phyloP scores from a whole-genome alignment of 2,888 invertebrate species.

The Galerucella calmariensis region DNA sequence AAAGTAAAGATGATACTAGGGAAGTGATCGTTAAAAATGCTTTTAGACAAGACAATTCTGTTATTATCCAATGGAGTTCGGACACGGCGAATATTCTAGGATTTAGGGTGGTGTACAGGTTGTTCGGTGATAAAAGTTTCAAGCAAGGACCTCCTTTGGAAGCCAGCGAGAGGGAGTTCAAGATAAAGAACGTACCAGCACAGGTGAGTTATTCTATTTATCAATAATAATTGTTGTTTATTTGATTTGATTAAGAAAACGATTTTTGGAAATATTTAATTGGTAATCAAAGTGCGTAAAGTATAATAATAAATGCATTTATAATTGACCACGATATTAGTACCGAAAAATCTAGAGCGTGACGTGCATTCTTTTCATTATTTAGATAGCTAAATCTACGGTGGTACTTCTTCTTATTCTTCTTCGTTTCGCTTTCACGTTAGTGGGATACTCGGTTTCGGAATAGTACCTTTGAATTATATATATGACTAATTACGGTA shows the following conservation, averaged over 20 bases:
- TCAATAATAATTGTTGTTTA: not conserved
- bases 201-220: conserved; percentile 69
- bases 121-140: conserved; percentile 90
- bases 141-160: conserved; percentile 91
- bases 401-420: conserved; percentile 12
- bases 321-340: conserved; percentile 5
- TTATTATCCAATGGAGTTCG: conserved; percentile 92
- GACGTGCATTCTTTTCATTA: conserved; percentile 26
- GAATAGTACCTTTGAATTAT: no score
- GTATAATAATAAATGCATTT: conserved; percentile 16
- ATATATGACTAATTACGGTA: no score
- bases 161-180: conserved; percentile 90
- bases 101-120: conserved; percentile 87
- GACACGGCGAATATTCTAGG: conserved; percentile 89
- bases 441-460: not conserved
- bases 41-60: conserved; percentile 85
- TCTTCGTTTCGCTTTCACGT: conserved; percentile 24
- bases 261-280: conserved; percentile 3
- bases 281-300: conserved; percentile 4
- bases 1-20: conserved; percentile 73
- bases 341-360: conserved; percentile 34
- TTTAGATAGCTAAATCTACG: conserved; percentile 12
- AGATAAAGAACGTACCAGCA: conserved; percentile 91
- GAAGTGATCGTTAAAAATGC: conserved; percentile 89
- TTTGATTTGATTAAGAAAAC: conserved; percentile 8